A percentile compares a stretch with the other conserved stretches of the same genome.
Evolutionary conservation across 2,888 invertebrate genomes (phyloP).

Genomic region (Eutolmus rufibarbis): DNA sequence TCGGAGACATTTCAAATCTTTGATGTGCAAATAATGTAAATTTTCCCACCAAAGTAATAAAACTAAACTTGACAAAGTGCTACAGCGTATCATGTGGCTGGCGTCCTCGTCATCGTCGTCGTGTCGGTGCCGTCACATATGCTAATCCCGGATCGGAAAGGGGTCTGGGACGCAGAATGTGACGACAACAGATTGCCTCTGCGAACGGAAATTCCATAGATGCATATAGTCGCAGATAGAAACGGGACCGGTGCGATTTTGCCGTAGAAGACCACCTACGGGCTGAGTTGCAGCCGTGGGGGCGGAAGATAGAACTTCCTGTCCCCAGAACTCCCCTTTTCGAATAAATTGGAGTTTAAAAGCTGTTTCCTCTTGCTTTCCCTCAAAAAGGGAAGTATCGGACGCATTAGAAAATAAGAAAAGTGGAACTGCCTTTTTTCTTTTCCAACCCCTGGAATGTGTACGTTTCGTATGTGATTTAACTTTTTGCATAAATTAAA

Average conservation of each 20-base stretch:
- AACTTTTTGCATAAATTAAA: not conserved
- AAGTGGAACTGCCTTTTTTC: not conserved
- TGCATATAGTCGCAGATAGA: not conserved
- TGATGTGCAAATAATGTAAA: conserved; percentile 41
- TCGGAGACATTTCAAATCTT: conserved; percentile 23
- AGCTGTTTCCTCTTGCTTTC: not conserved
- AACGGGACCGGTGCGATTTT: not conserved
- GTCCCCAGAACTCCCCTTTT: not conserved
- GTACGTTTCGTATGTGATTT: not conserved
- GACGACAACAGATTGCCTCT: not conserved
- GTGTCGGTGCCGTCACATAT: not conserved
- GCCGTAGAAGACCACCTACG: not conserved
- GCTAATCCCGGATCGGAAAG: not conserved
- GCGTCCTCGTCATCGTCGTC: not conserved
- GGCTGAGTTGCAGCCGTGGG: not conserved
- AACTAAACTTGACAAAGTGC: conserved; percentile 41
- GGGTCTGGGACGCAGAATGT: not conserved
- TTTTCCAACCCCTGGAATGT: not conserved
- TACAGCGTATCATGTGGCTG: not conserved
- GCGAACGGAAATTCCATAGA: not conserved
- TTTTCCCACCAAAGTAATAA: conserved; percentile 40
- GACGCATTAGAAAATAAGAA: not conserved
- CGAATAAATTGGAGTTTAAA: not conserved
- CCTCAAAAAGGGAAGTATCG: not conserved
- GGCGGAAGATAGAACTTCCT: not conserved